Evolutionary conservation across 2,888 invertebrate genomes (phyloP), one percentile per base, ranked within the genome.

Genomic region (Aporophyla nigra): DNA sequence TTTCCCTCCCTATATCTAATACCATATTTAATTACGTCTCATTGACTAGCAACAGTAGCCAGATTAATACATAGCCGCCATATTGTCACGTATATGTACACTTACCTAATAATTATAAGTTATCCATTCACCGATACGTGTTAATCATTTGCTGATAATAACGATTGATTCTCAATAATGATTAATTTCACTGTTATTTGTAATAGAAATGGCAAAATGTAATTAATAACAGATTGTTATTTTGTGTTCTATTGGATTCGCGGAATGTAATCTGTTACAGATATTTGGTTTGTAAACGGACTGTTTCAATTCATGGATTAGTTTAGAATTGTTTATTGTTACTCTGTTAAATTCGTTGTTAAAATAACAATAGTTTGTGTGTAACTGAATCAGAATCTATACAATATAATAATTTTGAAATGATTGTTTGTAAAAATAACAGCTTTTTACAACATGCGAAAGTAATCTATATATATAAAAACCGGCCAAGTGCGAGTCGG

Each of bases 301-400:
- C 56, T 33, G 14, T 65, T 69, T 67, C 53, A 62, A 56, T 62
- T 63, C 40, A 70, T 24, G 16, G 54, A 70, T 49, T 56, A 51
- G 21, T 51, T 71, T 5, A 43, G n/a, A 51, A 54, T 49, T 62
- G 71, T 78, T 78, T 80, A 49, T 72, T 49, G 2, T 61, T 53
- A 72, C 46, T 53, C 53, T 51, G 56, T 58, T 65, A 24, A 24
- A 54, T 53, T 66, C 24, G 49, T 19, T 33, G 51, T 51, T 43
- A 40, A 49, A 27, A 59, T 59, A 59, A 61, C 65, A 49, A 53
- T 43, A 51, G 65, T 65, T 71, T n/a, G n/a, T 54, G 59, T 27
- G 10, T 21, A 66, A 80, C 66, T 51, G 9, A 66, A 43, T 80
- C 49, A 54, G 6, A 56, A 54, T 43, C 9, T 43, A 33, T 33